A percentile compares a stretch with the other conserved stretches of the same genome.
phyloP scores from a whole-genome alignment of 2,888 invertebrate species.

The Archaeoteleia sp. region DNA sequence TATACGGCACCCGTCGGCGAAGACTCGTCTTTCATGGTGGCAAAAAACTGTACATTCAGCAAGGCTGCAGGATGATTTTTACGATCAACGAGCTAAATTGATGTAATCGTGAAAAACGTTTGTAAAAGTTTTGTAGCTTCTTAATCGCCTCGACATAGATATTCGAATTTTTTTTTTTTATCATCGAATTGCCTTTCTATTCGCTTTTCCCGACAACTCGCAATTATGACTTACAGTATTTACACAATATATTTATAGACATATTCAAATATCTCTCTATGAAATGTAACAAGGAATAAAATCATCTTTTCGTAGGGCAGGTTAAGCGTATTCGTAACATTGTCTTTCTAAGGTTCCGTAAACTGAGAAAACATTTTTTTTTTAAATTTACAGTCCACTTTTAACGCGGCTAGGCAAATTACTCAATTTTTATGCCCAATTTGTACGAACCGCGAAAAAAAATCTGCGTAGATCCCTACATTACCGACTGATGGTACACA shows the following conservation, averaged over 20 bases:
- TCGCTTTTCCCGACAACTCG: slow-evolving; percentile 14
- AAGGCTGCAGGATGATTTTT: slow-evolving; percentile 45
- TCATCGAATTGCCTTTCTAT: slow-evolving; percentile 27
- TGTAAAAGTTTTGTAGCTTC: slow-evolving; percentile 43
- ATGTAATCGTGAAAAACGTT: slow-evolving; percentile 47
- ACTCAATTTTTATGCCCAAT: too few relatives aligned
- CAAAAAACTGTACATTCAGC: slow-evolving; percentile 45
- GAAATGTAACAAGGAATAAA: slow-evolving; percentile 51
- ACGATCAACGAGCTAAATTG: slow-evolving; percentile 46
- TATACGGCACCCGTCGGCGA: slow-evolving; percentile 3
- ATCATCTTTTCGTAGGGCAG: slow-evolving; percentile 45
- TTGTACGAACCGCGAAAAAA: background rate
- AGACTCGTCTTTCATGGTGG: slow-evolving; percentile 47
- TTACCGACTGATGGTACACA: slow-evolving; percentile 31
- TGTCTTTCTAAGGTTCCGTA: slow-evolving; percentile 10
- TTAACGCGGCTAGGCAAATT: too few relatives aligned
- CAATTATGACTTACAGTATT: slow-evolving; percentile 46
- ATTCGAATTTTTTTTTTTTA: slow-evolving; percentile 33
- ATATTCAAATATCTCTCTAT: slow-evolving; percentile 3
- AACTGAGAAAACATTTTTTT: background rate
- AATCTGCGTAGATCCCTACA: background rate
- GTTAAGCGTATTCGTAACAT: slow-evolving; percentile 49
- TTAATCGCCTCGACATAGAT: slow-evolving; percentile 45
- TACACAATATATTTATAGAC: slow-evolving; percentile 38
- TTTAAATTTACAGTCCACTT: too few relatives aligned